A percentile compares a stretch with the other conserved stretches of the same genome.
These are phyloP conservation scores for Amyelois transitella DNA, from an alignment of 1,140 invertebrate species.

Conservation along the genomic window DNA sequence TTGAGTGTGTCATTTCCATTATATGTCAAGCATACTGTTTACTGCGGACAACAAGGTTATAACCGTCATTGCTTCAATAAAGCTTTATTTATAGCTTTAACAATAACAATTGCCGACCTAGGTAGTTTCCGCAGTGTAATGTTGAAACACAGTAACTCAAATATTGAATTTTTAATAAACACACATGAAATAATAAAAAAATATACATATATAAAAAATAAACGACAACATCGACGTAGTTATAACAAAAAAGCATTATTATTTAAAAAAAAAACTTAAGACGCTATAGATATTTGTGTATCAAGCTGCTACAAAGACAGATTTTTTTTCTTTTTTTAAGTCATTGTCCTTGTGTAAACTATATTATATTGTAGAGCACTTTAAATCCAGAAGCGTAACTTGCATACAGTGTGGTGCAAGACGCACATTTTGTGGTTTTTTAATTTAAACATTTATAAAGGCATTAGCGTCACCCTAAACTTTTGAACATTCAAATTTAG, in stretches of 20 bases:
- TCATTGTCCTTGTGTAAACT: conserved; percentile 1
- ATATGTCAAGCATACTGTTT: too few relatives aligned
- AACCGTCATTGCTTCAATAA: not conserved
- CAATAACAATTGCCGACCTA: conserved; percentile 7
- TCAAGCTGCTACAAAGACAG: conserved; percentile 11
- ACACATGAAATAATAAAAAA: conserved; percentile 8
- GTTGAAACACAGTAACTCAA: not conserved
- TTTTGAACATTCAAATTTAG: conserved; percentile 7
- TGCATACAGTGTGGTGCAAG: conserved; percentile 6
- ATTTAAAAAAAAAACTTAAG: conserved; percentile 19
- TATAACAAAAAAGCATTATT: conserved; percentile 22
- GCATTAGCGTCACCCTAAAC: conserved; percentile 55
- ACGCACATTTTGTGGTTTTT: conserved; percentile 16
- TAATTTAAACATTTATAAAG: not conserved
- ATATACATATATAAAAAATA: conserved; percentile 15
- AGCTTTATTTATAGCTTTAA: conserved; percentile 17
- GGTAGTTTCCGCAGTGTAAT: not conserved
- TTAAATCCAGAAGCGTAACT: conserved; percentile 2
- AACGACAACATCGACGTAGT: conserved; percentile 24
- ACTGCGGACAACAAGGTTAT: conserved; percentile 1
- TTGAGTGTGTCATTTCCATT: too few relatives aligned
- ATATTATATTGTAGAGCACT: conserved; percentile 5
- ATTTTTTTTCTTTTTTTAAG: not conserved
- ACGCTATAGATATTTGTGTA: conserved; percentile 18
- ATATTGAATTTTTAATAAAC: not conserved